Conservation (phyloP, 2,113 vertebrate species). For the Gadus macrocephalus region DNA sequence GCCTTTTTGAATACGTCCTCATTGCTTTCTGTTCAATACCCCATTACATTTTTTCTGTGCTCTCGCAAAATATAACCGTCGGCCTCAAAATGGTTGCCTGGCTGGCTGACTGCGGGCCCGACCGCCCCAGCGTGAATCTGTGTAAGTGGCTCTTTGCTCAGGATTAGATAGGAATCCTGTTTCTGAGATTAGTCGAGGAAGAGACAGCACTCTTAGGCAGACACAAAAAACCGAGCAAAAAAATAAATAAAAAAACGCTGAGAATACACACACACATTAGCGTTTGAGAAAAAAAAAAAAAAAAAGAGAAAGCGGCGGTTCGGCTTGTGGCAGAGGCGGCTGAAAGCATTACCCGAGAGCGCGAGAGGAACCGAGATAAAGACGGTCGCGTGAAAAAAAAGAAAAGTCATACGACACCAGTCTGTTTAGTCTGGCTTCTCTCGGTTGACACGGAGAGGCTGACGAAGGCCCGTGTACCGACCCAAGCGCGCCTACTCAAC, state of each 20-base stretch:
- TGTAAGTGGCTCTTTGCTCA: conserved; percentile 47
- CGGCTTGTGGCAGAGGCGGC: background rate
- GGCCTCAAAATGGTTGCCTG: conserved; percentile 15
- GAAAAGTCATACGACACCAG: conserved; percentile 43
- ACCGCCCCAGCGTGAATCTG: conserved; percentile 19
- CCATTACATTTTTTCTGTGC: background rate
- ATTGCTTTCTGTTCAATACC: conserved; percentile 8
- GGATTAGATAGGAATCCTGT: conserved; percentile 59
- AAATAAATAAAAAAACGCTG: background rate
- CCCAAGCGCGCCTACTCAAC: too few relatives aligned
- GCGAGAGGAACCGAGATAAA: conserved; percentile 43
- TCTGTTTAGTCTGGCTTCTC: conserved; percentile 45
- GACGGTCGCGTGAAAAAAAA: background rate
- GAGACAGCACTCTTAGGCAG: conserved; percentile 31
- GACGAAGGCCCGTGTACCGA: background rate
- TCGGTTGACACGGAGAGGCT: conserved; percentile 37
- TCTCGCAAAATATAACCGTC: conserved; percentile 11
- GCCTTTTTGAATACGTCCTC: too few relatives aligned
- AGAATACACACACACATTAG: conserved; percentile 37
- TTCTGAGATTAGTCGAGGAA: conserved; percentile 48
- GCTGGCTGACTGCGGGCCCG: conserved; percentile 21
- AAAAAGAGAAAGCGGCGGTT: background rate
- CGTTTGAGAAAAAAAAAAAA: too few relatives aligned
- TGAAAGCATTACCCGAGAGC: conserved; percentile 36
- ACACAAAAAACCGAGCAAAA: conserved; percentile 44